Base-by-base conservation (phyloP, 2,797 vertebrate genomes). In the Sternarchorhynchus goeldii region DNA sequence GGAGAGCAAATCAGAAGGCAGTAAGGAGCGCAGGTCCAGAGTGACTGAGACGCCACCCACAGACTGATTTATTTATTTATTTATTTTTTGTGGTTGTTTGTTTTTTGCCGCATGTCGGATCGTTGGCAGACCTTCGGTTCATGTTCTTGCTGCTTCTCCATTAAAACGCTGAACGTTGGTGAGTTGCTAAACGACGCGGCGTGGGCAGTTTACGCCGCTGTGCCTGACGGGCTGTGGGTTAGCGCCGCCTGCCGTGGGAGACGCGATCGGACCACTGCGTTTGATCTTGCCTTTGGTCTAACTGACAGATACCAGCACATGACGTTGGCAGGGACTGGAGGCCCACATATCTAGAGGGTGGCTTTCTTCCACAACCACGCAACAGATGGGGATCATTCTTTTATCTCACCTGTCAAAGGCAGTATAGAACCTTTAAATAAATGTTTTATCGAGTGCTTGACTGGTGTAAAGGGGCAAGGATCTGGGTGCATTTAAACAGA, bases 1-100 rank as follows among this genome's bases (percentile, higher is more conserved):
- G 53, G 32, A 63, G 21, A 73, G 57, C 62, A 31, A 36, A 56
- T 66, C 64, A 82, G 84, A 79, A 81, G 59, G 79, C 82, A 84
- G 71, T 57, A 66, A 81, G 45, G n/a, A 50, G 41, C 74, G 57
- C 39, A 59, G 59, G 25, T 50, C 45, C 57, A 31, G 59, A 59
- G 25, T 18, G 63, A 66, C 50, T 18, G 18, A 21, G 2, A 14
- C 34, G n/a, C n/a, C 8, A 65, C 59, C 50, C 34, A 53, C 66
- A 58, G 45, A 76, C 29, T 0, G 25, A 25, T 25, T 25, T 25
- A 25, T 25, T 25, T 25, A 25, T 25, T 25, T 25, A n/a, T n/a
- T n/a, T n/a, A n/a, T 41, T 20, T 39, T 29, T 7, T 45, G 32
- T 72, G 69, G 36, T 72, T 72, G 20, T 32, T 50, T 50, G 25